A percentile compares a stretch with the other conserved stretches of the same genome.
phyloP scores from a whole-genome alignment of 1,140 invertebrate species.

The Andrena cerasifolii region DNA sequence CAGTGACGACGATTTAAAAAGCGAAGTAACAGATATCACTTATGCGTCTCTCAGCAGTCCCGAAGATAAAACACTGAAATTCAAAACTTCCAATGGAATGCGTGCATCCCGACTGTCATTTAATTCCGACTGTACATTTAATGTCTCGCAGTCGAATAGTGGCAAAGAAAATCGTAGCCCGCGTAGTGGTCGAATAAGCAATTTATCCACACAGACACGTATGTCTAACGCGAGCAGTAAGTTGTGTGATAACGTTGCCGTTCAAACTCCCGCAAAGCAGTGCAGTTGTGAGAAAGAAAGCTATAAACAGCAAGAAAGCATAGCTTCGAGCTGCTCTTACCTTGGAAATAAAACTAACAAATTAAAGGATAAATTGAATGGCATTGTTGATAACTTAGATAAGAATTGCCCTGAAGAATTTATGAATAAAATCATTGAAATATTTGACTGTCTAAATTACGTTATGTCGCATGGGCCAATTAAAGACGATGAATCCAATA shows the following conservation, averaged over 20 bases:
- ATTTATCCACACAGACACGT: slow-evolving; percentile 18
- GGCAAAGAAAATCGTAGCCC: background rate
- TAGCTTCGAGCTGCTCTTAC: background rate
- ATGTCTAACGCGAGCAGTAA: background rate
- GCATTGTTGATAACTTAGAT: slow-evolving; percentile 68
- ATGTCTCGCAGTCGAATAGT: background rate
- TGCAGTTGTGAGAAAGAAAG: background rate
- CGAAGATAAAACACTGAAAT: background rate
- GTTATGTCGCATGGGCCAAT: slow-evolving; percentile 52
- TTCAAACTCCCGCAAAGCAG: background rate
- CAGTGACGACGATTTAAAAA: slow-evolving; percentile 76
- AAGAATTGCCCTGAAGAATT: slow-evolving; percentile 70
- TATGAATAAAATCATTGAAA: slow-evolving; percentile 66
- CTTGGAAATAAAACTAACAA: background rate
- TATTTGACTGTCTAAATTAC: slow-evolving; percentile 68
- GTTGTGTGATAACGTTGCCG: background rate
- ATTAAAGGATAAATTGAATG: slow-evolving; percentile 66
- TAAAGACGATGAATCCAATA: background rate
- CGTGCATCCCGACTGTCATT: background rate
- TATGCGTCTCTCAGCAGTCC: background rate
- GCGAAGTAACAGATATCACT: slow-evolving; percentile 70
- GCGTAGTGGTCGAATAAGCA: background rate
- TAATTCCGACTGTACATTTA: too few relatives aligned
- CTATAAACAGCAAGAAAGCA: background rate
- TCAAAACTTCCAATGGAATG: background rate